A percentile compares a stretch with the other conserved stretches of the same genome.
phyloP scores from a whole-genome alignment of 2,797 vertebrate genomes.

The Octomys mimax region DNA sequence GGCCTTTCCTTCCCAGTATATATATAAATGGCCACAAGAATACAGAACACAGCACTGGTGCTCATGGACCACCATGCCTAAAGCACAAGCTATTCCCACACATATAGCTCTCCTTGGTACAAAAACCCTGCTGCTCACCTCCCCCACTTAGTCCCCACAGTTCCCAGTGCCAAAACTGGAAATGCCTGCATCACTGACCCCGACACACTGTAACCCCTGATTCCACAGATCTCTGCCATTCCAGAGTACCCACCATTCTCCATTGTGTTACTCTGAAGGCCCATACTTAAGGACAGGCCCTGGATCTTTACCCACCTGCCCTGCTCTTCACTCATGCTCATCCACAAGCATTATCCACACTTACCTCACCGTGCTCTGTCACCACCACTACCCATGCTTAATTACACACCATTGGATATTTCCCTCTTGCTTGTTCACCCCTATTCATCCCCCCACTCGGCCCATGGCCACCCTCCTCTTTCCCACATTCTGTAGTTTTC shows the following conservation, averaged over 20 bases:
- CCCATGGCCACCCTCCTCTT: not conserved
- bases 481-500: not conserved
- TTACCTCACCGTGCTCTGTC: not conserved
- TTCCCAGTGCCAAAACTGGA: not conserved
- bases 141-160: not conserved
- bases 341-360: not conserved
- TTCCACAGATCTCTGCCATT: not conserved
- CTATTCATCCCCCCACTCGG: not conserved
- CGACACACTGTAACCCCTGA: not conserved
- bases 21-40: not conserved
- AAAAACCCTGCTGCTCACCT: not conserved
- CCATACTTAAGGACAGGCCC: not conserved
- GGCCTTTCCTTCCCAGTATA: not conserved
- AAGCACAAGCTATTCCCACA: not conserved
- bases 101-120: not conserved
- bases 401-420: not conserved
- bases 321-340: not conserved
- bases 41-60: not conserved
- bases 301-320: not conserved
- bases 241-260: not conserved
- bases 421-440: not conserved
- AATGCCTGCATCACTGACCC: not conserved
- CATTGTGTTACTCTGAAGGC: not conserved
- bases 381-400: not conserved
- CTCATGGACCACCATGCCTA: not conserved